Base-by-base conservation (phyloP, 2,113 vertebrate species). In the Oncorhynchus tshawytscha region DNA sequence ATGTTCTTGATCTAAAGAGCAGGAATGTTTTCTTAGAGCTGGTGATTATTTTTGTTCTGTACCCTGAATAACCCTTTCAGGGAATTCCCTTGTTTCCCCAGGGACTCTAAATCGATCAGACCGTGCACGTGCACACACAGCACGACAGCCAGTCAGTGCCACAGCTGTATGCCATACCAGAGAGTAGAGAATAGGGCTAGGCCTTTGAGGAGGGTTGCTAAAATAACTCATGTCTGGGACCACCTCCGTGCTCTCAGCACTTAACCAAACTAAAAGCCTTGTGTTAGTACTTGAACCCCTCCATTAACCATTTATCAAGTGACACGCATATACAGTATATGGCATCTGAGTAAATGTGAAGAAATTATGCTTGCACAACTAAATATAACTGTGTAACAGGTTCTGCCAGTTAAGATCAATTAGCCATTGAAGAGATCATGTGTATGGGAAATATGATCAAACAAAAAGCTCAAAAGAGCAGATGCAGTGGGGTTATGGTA, bases 41-140 rank as follows among this genome's bases (percentile, higher is more conserved):
- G 24, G 73, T 81, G 83, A 79, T 78, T 84, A 75, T 75, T 84
- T 85, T 84, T 67, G 65, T 70, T 73, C n/a, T 0, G 71, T 73
- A 48, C 67, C 71, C 67, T 45, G 73, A 20, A 81, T 73, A 82
- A 78, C 77, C 72, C 78, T 80, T 6, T 25, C 0, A 67, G 85
- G 80, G 77, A 74, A 76, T 78, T 4, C 49, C 70, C 68, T 70
- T 4, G 39, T 67, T 81, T 80, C 78, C 75, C 74, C 1, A 4
- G 0, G 67, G 27, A 66, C 24, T 85, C 75, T 81, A 45, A 83
- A 84, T 68, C 48, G 75, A 84, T 79, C 82, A 67, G 54, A 31
- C 24, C 13, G 29, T 11, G 68, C 57, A 29, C 13, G 25, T 69
- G 31, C 27, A 57, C 67, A 65, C 79, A 81, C 85, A 82, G 73